Evolutionary conservation across 2,888 invertebrate species (phyloP), one percentile per base, ranked within the genome.

Genomic region (Biston stratarius): DNA sequence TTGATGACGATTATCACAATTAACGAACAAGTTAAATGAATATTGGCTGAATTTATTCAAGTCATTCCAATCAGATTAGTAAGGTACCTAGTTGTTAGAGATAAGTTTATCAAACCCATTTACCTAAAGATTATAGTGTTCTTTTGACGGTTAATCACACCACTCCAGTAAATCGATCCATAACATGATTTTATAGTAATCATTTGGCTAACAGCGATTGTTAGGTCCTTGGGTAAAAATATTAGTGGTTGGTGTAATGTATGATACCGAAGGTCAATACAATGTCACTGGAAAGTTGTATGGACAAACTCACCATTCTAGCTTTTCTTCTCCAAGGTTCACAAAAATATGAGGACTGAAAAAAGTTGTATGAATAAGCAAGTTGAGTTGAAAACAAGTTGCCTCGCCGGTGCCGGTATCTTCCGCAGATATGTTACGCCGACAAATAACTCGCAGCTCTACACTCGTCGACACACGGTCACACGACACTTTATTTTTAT

Each of bases 281-380:
- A 91, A 92, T 88, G 92, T 92, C 92, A 91, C 77, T 82, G 80
- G 77, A 80, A 80, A 61, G 69, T 74, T 49, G 9, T n/a, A 59
- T 8, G 7, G 70, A 63, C 71, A 61, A 66, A 82, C 91, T 87
- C 82, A 92, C 92, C 92, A 92, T 90, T 81, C 78, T 80, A 62
- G 59, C 15, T 69, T 68, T 38, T 52, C 42, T 67, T 14, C 48
- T 48, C 56, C 38, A 56, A 40, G 33, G 71, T 60, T 49, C 48
- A 34, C 44, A 47, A 59, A 65, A 40, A 24, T 51, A 10, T 14
- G 9, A 12, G 40, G 36, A 42, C 53, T 36, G 24, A 58, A 48
- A 34, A 15, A 12, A 47, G 47, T 62, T 64, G 52, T 49, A 47
- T 40, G 44, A 62, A 36, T 36, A 58, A 36, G n/a, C 42, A 64